phyloP scores from a whole-genome alignment of 2,797 vertebrate species.

The Ptychobarbus kaznakovi region DNA sequence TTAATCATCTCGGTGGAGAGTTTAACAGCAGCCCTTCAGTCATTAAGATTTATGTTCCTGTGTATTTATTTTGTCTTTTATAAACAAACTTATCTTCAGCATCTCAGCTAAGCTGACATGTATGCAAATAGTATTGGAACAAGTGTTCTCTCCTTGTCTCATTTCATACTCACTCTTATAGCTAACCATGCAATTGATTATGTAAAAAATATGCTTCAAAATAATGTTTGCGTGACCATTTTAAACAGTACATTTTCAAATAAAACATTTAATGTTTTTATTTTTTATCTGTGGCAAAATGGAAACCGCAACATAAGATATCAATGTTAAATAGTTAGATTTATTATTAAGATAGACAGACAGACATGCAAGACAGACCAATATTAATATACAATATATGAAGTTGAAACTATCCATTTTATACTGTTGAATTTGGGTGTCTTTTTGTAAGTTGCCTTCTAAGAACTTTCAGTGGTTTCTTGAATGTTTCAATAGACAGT shows the following conservation, averaged over 20 bases:
- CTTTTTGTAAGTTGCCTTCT: constrained; percentile 16
- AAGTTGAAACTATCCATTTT: constrained; percentile 7
- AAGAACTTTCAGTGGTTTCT: constrained; percentile 36
- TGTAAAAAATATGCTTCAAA: not conserved
- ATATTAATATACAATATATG: not conserved
- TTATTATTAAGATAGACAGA: not conserved
- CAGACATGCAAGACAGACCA: not conserved
- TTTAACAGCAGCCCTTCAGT: constrained; percentile 26
- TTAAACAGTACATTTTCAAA: not conserved
- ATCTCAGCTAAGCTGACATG: not conserved
- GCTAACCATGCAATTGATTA: not conserved
- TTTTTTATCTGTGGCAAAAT: not conserved
- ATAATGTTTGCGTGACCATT: not conserved
- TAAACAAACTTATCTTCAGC: constrained; percentile 16
- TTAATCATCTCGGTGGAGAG: constrained; percentile 20
- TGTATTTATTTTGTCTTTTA: constrained; percentile 19
- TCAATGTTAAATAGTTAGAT: not conserved
- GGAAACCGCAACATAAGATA: not conserved
- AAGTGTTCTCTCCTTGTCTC: not conserved
- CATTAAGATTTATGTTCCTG: constrained; percentile 15
- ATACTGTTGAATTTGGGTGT: constrained; percentile 17
- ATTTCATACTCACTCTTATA: not conserved
- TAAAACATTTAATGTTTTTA: not conserved
- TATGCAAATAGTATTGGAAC: constrained; percentile 11
- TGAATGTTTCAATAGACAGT: constrained; percentile 29